Percentiles rank a stretch among this genome's conserved stretches.
Evolutionary conservation across 2,797 vertebrate genomes (phyloP).

Genomic region (Vireo griseus): DNA sequence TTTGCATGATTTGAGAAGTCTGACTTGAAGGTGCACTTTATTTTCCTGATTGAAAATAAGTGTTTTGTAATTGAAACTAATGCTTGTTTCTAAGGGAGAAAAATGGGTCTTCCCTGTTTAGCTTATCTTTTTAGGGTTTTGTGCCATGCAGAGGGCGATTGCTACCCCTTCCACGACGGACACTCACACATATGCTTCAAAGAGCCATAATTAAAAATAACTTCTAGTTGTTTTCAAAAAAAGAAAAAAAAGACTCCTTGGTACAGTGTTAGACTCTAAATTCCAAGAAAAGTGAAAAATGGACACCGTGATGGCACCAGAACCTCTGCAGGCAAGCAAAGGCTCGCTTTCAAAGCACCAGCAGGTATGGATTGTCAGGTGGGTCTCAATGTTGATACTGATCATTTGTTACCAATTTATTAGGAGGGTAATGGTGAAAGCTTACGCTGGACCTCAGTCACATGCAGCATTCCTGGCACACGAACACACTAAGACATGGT

Average conservation of each 20-base stretch:
- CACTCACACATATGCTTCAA: neutral
- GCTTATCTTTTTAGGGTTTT: neutral
- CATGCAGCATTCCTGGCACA: neutral
- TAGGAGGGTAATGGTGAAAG: neutral
- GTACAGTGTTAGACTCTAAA: neutral
- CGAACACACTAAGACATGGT: accelerated
- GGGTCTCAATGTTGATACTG: neutral
- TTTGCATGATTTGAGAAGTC: neutral
- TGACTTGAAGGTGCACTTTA: neutral
- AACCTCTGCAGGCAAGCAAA: neutral
- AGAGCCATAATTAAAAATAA: neutral
- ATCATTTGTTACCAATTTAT: neutral
- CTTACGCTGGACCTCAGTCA: neutral
- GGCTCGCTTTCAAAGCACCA: neutral
- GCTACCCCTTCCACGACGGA: neutral
- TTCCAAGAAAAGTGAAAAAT: neutral
- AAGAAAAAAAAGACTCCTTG: neutral
- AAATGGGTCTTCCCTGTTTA: neutral
- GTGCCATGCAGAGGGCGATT: neutral
- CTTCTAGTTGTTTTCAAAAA: neutral
- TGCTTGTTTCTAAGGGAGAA: neutral
- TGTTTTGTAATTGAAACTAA: neutral
- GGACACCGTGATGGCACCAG: accelerated
- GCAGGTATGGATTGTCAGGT: neutral
- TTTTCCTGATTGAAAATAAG: neutral